Percentiles rank a stretch among this genome's conserved stretches.
phyloP scores from a whole-genome alignment of 2,797 vertebrate genomes.

The Acanthurus tractus region DNA sequence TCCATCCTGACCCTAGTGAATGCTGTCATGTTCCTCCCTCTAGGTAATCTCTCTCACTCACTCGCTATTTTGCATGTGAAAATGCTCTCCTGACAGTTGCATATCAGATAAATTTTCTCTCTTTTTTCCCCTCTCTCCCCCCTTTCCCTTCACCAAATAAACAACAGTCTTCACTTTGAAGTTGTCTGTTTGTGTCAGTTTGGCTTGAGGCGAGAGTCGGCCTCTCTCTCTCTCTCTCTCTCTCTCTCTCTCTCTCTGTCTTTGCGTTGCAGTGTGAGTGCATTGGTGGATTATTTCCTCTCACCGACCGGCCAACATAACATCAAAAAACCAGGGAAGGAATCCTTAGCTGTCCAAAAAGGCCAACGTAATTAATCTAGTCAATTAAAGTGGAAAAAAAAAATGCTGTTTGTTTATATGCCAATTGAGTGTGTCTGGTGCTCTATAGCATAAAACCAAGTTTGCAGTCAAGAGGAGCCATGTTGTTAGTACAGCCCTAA shows the following conservation, averaged over 20 bases:
- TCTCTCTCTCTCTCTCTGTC: slow-evolving; percentile 67
- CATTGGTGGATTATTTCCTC: slow-evolving; percentile 68
- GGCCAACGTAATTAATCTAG: slow-evolving; percentile 44
- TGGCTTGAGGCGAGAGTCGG: slow-evolving; percentile 83
- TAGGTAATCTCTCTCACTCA: slow-evolving; percentile 86
- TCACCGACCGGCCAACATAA: slow-evolving; percentile 62
- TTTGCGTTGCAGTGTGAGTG: slow-evolving; percentile 75
- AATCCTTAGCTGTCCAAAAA: slow-evolving; percentile 45
- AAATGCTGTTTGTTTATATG: not conserved
- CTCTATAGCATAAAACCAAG: slow-evolving; percentile 1
- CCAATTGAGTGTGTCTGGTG: slow-evolving; percentile 15
- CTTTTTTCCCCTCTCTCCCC: slow-evolving; percentile 22
- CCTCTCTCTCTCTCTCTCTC: slow-evolving; percentile 71
- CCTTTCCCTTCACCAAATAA: slow-evolving; percentile 80
- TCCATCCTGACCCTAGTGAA: slow-evolving; percentile 85
- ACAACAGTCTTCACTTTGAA: slow-evolving; percentile 87
- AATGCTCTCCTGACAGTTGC: slow-evolving; percentile 86
- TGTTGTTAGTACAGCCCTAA: slow-evolving; percentile 7
- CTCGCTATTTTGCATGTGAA: slow-evolving; percentile 86
- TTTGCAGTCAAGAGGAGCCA: slow-evolving; percentile 5
- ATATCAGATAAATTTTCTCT: slow-evolving; percentile 82
- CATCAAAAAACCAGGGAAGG: slow-evolving; percentile 22
- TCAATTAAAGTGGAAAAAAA: slow-evolving; percentile 47
- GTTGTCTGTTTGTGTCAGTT: slow-evolving; percentile 87
- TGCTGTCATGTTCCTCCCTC: slow-evolving; percentile 85